Base-by-base conservation (phyloP, 2,888 invertebrate species). In the Slavum lentiscoides region DNA sequence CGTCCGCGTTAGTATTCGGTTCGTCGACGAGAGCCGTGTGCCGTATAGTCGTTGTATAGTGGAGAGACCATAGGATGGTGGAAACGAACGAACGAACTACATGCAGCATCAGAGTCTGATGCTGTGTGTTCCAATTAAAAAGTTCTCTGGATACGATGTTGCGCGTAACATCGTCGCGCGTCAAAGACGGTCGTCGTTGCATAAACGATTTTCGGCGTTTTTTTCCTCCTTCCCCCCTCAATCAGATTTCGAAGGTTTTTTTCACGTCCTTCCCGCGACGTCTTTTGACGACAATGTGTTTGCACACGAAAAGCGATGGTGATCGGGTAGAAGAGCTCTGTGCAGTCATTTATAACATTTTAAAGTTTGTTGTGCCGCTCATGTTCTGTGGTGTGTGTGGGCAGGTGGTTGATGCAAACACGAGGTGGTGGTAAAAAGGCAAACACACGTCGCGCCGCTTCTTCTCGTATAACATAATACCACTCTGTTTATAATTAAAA, bases 401-500 rank as follows among this genome's bases (percentile, higher is more conserved):
- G 39, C 39, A 8, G 6, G 64, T 53, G 55, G 53, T 64, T 21
- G 17, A 21, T 55, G 74, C 19, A 74, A 74, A 74, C 74, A 74
- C 66, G 74, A 59, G 67, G 49, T 76, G 59, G 30, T 4, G 30
- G 30, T 30, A 30, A 76, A 67, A 76, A 76, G 75, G 59, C 59
- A 76, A 76, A 76, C 75, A 76, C 68, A 15, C 3, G 13, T 15
- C 49, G 30, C 30, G 30, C 30, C 30, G 30, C 30, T 30, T 4
- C 30, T 1, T 30, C 30, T 30, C 4, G n/a, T n/a, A n/a, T n/a
- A n/a, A 30, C 30, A 4, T 30, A 30, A 30, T 30, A 30, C 30
- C 59, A 49, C 67, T 59, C n/a, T 67, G 75, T 76, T 76, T 49
- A 68, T 76, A 76, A 76, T 76, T 76, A 76, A 76, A 76, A 68